These are phyloP conservation scores for Tetrax tetrax DNA, from an alignment of 2,113 vertebrate genomes.

Conservation along the genomic window DNA sequence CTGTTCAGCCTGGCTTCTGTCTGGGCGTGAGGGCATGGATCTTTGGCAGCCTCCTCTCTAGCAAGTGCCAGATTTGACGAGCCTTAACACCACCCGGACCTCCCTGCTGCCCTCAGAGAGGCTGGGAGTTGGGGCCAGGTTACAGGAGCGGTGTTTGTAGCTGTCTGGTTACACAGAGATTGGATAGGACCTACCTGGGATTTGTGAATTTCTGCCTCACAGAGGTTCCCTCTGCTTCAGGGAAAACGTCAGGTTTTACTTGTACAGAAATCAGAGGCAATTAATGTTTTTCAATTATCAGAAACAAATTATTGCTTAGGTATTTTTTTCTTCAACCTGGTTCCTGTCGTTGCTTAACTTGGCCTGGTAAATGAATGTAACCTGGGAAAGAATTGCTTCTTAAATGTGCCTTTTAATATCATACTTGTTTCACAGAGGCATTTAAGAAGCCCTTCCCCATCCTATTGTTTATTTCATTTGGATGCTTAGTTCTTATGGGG, in stretches of 20 bases:
- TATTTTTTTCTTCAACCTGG: background rate
- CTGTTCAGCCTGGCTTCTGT: background rate
- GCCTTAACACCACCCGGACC: rapidly evolving
- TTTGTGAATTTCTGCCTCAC: background rate
- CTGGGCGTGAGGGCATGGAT: rapidly evolving
- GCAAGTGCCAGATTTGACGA: rapidly evolving
- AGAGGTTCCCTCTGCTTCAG: background rate
- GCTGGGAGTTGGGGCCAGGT: background rate
- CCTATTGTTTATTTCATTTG: background rate
- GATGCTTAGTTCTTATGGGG: background rate
- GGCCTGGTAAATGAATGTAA: background rate
- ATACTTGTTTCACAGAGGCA: background rate
- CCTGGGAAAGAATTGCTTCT: background rate
- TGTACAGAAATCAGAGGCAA: background rate
- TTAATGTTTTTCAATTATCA: background rate
- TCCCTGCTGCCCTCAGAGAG: background rate
- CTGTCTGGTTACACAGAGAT: background rate
- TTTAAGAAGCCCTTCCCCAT: background rate
- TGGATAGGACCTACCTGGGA: too few species aligned
- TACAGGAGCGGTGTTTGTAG: rapidly evolving
- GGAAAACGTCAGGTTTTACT: background rate
- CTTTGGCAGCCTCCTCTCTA: background rate
- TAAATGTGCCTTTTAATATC: background rate
- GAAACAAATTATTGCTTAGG: background rate
- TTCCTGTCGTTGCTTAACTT: background rate